phyloP scores from a whole-genome alignment of 1,140 invertebrate species.

The honey bee (Apis mellifera) region DNA sequence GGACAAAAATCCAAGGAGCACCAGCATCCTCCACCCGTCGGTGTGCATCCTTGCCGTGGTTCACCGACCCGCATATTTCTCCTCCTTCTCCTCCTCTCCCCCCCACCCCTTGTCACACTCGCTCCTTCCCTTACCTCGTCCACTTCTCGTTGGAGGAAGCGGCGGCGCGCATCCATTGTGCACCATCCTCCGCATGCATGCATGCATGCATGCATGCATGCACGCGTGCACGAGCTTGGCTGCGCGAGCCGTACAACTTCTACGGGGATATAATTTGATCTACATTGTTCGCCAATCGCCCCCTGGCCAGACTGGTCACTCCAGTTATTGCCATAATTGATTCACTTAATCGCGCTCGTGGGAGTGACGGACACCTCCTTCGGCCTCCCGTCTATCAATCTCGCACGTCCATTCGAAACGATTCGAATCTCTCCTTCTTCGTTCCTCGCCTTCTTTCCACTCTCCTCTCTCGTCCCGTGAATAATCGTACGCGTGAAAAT shows the following conservation, averaged over 20 bases:
- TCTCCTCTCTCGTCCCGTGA: background rate
- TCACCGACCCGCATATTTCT: conserved; percentile 61
- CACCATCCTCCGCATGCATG: conserved; percentile 42
- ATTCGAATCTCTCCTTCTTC: background rate
- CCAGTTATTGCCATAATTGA: conserved; percentile 76
- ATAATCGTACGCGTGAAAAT: background rate
- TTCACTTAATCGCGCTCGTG: conserved; percentile 69
- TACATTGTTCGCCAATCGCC: conserved; percentile 73
- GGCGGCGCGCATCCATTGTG: conserved; percentile 54
- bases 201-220: conserved; percentile 45
- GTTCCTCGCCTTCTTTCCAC: background rate
- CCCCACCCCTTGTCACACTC: background rate
- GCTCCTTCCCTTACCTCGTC: background rate
- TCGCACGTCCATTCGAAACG: conserved; percentile 27
- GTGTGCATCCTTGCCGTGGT: conserved; percentile 61
- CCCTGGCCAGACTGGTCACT: conserved; percentile 55
- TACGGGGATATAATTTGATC: conserved; percentile 69
- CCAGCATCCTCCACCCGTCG: conserved; percentile 56
- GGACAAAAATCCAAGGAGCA: conserved; percentile 58
- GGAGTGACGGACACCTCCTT: conserved; percentile 63
- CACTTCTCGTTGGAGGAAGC: background rate
- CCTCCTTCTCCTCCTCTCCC: background rate
- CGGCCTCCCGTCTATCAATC: conserved; percentile 13
- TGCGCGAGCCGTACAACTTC: conserved; percentile 57
- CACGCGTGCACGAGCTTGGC: conserved; percentile 41